Evolutionary conservation across 1,140 invertebrate species (phyloP).

Genomic region (Limonius californicus): DNA sequence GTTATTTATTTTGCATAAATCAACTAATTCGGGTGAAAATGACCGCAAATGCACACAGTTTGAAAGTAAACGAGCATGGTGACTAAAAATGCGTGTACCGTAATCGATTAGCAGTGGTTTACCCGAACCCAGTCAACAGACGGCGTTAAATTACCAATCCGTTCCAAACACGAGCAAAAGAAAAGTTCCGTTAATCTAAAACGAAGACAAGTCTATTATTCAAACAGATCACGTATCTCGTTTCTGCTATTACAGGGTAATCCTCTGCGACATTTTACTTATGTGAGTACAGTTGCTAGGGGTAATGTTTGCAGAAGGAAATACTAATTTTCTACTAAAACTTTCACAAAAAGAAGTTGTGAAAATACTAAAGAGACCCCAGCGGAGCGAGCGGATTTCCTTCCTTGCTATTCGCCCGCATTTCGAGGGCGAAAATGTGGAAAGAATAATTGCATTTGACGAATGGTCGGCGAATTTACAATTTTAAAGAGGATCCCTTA

Average conservation of each 20-base stretch:
- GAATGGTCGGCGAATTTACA: background rate
- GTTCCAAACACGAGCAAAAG: background rate
- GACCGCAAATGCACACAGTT: too few species aligned
- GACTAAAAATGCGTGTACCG: background rate
- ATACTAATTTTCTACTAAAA: background rate
- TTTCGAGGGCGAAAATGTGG: background rate
- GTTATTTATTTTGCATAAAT: too few species aligned
- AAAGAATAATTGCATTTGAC: background rate
- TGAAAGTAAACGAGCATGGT: background rate
- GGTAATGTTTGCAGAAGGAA: background rate
- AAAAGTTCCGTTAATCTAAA: constrained; percentile 1
- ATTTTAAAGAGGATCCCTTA: background rate
- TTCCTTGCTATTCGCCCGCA: background rate
- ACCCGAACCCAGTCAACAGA: background rate
- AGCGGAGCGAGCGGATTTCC: background rate
- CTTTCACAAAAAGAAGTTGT: background rate
- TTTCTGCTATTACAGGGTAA: background rate
- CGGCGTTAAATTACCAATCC: background rate
- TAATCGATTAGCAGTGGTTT: background rate
- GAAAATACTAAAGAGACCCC: background rate
- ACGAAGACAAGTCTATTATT: constrained; percentile 1
- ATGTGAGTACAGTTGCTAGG: background rate
- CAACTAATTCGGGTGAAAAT: too few species aligned
- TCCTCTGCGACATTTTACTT: constrained; percentile 1
- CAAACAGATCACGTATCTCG: constrained; percentile 1